These are phyloP conservation scores for Rhinoraja longicauda DNA, from an alignment of 2,797 vertebrate genomes.

Conservation along the genomic window DNA sequence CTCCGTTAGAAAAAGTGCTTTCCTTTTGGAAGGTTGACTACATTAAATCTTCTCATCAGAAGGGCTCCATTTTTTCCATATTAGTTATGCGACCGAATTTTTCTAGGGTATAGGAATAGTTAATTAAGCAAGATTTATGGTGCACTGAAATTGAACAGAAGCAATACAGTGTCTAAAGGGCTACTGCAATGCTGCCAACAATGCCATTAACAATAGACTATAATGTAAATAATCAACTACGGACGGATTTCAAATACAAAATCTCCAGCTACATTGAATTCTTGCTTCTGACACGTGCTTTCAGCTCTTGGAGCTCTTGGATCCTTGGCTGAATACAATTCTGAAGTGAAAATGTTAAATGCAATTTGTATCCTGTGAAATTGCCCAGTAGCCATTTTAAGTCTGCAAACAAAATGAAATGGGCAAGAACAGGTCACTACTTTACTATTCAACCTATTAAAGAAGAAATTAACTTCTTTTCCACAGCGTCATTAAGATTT, in stretches of 20 bases:
- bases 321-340: background rate
- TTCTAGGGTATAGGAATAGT: background rate
- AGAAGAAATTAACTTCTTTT: background rate
- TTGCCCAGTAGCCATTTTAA: background rate
- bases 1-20: background rate
- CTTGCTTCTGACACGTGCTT: background rate
- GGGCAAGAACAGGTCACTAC: background rate
- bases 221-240: constrained; percentile 29
- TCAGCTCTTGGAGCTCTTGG: too few relatives aligned
- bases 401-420: background rate
- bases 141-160: background rate
- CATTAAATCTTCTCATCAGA: background rate
- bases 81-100: background rate
- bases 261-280: background rate
- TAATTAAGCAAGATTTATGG: background rate
- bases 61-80: background rate
- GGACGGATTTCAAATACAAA: background rate
- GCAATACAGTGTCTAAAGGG: background rate
- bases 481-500: background rate
- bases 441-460: background rate
- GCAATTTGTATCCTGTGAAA: background rate
- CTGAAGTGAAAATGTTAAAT: background rate
- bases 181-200: background rate
- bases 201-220: constrained; percentile 8
- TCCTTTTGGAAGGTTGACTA: background rate